Evolutionary conservation across 2,888 invertebrate genomes (phyloP).

Genomic region (Clostera curtula): DNA sequence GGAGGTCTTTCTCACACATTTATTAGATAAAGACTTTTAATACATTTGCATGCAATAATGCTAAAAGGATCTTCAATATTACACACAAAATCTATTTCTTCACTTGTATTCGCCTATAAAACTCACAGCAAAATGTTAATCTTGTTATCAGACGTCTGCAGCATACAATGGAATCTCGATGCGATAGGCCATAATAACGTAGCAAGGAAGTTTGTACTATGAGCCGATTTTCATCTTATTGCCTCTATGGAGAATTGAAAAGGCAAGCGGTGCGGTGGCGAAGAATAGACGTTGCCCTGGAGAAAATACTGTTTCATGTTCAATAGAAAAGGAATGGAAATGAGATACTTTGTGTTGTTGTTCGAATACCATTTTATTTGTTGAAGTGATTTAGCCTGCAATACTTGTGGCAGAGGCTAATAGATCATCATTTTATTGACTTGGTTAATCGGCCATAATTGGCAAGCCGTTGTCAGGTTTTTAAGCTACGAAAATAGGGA

Average conservation of each 20-base stretch:
- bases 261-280: slow-evolving; percentile 7
- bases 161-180: slow-evolving; percentile 15
- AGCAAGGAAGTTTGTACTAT: slow-evolving; percentile 13
- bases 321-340: slow-evolving; percentile 6
- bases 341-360: slow-evolving; percentile 8
- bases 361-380: no score
- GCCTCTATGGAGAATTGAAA: slow-evolving; percentile 16
- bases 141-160: slow-evolving; percentile 9
- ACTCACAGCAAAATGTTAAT: slow-evolving; percentile 5
- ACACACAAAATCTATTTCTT: no score
- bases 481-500: no score
- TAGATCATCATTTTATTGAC: no score
- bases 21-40: no score
- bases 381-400: no score
- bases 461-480: no score
- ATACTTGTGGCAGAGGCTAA: no score
- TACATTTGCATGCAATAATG: no score
- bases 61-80: no score
- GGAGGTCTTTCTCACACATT: no score
- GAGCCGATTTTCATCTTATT: slow-evolving; percentile 14
- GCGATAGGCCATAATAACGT: slow-evolving; percentile 19
- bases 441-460: no score
- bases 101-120: not conserved
- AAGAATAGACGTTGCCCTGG: slow-evolving; percentile 7
- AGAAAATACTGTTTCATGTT: slow-evolving; percentile 7